These are phyloP conservation scores for Portunus trituberculatus DNA, from an alignment of 1,140 invertebrate genomes.

Conservation along the genomic window DNA sequence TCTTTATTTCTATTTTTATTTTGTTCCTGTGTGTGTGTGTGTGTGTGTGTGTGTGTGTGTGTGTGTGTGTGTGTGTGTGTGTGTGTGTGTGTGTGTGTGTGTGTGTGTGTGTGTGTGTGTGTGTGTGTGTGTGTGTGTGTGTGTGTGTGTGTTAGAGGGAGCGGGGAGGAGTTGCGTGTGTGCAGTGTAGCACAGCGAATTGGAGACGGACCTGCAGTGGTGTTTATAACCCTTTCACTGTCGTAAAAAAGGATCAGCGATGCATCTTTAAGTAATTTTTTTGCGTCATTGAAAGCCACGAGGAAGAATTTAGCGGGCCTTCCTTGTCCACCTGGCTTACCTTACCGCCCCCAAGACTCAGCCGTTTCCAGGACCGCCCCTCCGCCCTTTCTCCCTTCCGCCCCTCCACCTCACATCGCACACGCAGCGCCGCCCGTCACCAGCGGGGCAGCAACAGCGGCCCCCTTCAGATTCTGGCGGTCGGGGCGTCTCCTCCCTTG, in stretches of 20 bases:
- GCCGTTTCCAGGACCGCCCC: not conserved
- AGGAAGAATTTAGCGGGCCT: not conserved
- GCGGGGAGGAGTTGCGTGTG: too few relatives aligned
- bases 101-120: too few relatives aligned
- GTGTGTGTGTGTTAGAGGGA: too few relatives aligned
- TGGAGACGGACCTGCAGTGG: not conserved
- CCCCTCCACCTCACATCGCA: not conserved
- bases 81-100: constrained; percentile 52
- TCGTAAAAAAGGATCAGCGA: not conserved
- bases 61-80: not conserved
- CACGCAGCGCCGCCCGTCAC: not conserved
- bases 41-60: not conserved
- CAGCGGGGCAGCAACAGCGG: not conserved
- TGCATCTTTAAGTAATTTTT: not conserved
- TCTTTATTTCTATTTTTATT: not conserved
- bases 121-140: too few relatives aligned
- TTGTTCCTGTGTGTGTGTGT: not conserved
- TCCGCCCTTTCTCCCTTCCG: too few relatives aligned
- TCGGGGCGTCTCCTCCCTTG: not conserved
- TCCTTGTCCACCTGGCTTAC: not conserved
- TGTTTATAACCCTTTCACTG: not conserved
- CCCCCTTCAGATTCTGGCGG: not conserved
- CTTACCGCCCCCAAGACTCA: not conserved
- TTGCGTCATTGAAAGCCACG: not conserved
- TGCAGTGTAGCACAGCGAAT: too few relatives aligned